Evolutionary conservation across 2,113 vertebrate species (phyloP), one percentile per base, ranked within the genome.

Genomic region (Polypterus bichir): DNA sequence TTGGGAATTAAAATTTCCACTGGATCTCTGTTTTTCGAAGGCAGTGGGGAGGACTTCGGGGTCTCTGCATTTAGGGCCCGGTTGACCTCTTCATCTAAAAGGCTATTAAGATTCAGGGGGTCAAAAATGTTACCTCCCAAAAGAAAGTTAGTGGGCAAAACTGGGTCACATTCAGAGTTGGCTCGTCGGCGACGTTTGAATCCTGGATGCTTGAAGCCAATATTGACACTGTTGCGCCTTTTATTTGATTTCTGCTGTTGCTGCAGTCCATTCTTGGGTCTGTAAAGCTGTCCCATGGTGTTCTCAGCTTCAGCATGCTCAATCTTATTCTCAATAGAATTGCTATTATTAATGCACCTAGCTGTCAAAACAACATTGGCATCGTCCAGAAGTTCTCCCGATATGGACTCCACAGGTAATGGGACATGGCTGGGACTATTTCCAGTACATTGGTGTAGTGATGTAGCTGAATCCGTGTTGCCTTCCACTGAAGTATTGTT

Each of bases 101-200:
- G 81, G 0, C 92, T 94, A 80, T 97, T 97, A 49, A 97, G 87
- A 71, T 97, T 97, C 8, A 97, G 75, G 0, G 93, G 93, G 70
- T 95, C 92, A 6, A 93, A 93, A 65, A 95, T 97, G 73, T 95
- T 97, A 9, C 93, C 93, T 0, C 93, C 93, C 68, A 97, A 61
- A 48, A 92, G 80, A 66, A 96, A 96, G 69, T 92, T 84, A 54
- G 83, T 89, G 0, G 91, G 92, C 2, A 92, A 77, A 3, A 91
- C 78, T 0, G 90, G 83, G 53, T 93, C 90, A 67, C 86, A 82
- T 61, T 93, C 91, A 0, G 92, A 94, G 70, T 84, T 88, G 48
- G 81, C 79, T 0, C 92, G 84, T 1, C 88, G 84, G 0, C 83
- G 74, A 68, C 94, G 94, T 65, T 84, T 78, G 45, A 74, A 81